Evolutionary conservation across 2,888 invertebrate genomes (phyloP).

Genomic region (Neuroscelio doddi): DNA sequence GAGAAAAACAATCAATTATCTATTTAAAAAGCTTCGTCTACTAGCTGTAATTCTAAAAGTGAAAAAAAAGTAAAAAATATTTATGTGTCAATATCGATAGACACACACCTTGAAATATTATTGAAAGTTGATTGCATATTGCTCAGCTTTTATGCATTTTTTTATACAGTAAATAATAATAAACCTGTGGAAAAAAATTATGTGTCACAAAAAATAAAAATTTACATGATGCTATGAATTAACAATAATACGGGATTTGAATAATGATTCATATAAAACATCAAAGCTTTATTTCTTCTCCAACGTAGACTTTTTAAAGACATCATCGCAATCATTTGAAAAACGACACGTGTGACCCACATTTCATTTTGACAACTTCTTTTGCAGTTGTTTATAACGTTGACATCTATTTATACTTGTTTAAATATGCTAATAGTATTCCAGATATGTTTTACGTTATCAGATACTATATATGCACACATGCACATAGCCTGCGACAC

Average conservation of each 20-base stretch:
- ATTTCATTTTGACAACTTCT: neutral
- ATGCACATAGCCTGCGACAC: conserved; percentile 1
- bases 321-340: neutral
- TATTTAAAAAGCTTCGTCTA: too few relatives aligned
- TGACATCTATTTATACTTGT: neutral
- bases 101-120: too few relatives aligned
- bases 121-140: too few relatives aligned
- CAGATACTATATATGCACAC: conserved; percentile 2
- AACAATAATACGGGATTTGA: neutral
- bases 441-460: neutral
- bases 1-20: too few relatives aligned
- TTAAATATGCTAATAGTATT: conserved; percentile 7
- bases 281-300: neutral
- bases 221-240: neutral
- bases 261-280: neutral
- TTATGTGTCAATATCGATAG: too few relatives aligned
- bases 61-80: too few relatives aligned
- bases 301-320: neutral
- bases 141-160: too few relatives aligned
- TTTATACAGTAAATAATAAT: too few relatives aligned
- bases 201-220: neutral
- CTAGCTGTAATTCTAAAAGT: too few relatives aligned
- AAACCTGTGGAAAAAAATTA: neutral
- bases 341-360: neutral
- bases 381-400: neutral